These are phyloP conservation scores for Montipora efflorescens DNA, from an alignment of 64 coral and sea anemone genomes.

Conservation along the genomic window DNA sequence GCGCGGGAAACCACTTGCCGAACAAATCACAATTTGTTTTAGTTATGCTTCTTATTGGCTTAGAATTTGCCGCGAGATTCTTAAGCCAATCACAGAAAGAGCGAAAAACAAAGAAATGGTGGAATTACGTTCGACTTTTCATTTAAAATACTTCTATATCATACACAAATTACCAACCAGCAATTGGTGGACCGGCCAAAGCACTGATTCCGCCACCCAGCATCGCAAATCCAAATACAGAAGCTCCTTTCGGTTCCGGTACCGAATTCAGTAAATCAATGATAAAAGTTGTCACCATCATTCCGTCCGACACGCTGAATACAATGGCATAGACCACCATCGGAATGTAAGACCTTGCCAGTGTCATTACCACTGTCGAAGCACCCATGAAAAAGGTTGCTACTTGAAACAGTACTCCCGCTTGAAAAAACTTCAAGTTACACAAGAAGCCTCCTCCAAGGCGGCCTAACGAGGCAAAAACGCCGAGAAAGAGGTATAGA, in stretches of 20 bases:
- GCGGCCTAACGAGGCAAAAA: constrained; percentile 29
- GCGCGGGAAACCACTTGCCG: too few species aligned
- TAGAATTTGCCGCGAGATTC: too few species aligned
- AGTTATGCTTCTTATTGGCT: too few species aligned
- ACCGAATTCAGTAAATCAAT: constrained; percentile 7
- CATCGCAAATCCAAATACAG: not conserved
- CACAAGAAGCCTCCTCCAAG: constrained; percentile 24
- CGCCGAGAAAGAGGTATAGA: constrained; percentile 55
- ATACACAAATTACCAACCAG: not conserved
- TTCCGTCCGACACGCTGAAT: constrained; percentile 37
- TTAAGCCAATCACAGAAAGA: too few species aligned
- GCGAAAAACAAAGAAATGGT: too few species aligned
- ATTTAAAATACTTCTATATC: too few species aligned
- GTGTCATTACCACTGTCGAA: constrained; percentile 3
- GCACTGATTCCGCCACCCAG: not conserved
- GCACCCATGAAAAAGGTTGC: constrained; percentile 3
- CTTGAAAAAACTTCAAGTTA: not conserved
- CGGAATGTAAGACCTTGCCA: constrained; percentile 1
- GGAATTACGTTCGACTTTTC: too few species aligned
- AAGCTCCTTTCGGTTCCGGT: not conserved
- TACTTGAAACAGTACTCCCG: not conserved
- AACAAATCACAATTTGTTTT: too few species aligned
- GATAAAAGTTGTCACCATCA: constrained; percentile 5
- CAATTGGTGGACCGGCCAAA: not conserved
- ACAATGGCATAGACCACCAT: constrained; percentile 37